Evolutionary conservation across 2,797 vertebrate species (phyloP), one percentile per base, ranked within the genome.

Genomic region (Myotis findleyi): DNA sequence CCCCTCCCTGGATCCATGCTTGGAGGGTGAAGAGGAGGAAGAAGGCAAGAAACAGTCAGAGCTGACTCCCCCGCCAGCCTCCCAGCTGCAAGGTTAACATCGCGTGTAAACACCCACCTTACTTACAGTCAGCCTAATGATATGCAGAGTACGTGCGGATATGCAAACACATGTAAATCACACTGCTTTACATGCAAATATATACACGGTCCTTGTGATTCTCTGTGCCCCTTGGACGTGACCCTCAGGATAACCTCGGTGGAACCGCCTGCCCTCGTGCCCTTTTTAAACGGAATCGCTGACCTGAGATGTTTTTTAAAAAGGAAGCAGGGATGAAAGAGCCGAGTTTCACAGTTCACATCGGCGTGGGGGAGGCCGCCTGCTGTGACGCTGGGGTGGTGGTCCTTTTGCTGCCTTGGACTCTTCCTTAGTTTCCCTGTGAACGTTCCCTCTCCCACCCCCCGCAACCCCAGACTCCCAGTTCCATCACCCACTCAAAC

Each of bases 111-210:
- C 59, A 62, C 59, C 59, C 59, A 30, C 59, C 59, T 30, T 14
- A 27, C 59, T 1, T 84, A 64, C 53, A 90, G 66, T 80, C 85
- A 90, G 77, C 75, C 73, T 97, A 95, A 96, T 96, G 85, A 73
- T 87, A 97, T 97, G 92, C 88, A 20, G 30, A 57, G 33, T 59
- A 90, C 2, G 8, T 66, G 79, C 72, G 11, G 75, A 36, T 96
- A 97, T 97, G 97, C 95, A 97, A 97, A 97, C 93, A 49, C 82
- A 96, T 97, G 96, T 96, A 97, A 97, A 97, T 96, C 71, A 62
- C 2, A 10, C 41, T 33, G 90, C 72, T 97, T 90, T 96, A 92
- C 87, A 96, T 97, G 96, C 96, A 97, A 97, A 97, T 97, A 36
- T 93, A 97, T 97, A 85, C 96, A 23, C 51, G 55, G n/a, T 81